Evolutionary conservation across 2,797 vertebrate genomes (phyloP).

Genomic region (Hemitrygon akajei): DNA sequence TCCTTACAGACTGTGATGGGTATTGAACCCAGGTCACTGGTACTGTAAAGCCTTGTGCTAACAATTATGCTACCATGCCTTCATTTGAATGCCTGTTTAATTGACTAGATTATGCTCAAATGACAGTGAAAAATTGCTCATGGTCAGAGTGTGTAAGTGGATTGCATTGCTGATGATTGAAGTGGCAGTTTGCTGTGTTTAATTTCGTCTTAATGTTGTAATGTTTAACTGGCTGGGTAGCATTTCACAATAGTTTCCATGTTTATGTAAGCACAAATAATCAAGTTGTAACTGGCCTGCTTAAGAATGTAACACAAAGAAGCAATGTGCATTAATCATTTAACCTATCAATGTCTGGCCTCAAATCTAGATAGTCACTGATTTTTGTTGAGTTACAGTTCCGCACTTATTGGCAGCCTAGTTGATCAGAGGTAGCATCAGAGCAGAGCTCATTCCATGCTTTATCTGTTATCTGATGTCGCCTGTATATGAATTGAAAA

Average conservation of each 20-base stretch:
- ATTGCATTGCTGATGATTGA: neutral
- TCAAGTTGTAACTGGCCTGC: constrained; percentile 14
- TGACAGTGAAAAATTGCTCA: neutral
- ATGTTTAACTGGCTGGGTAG: neutral
- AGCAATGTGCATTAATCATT: constrained; percentile 3
- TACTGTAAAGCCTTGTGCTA: no score
- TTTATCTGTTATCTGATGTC: neutral
- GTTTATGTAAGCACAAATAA: neutral
- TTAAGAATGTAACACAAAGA: constrained; percentile 18
- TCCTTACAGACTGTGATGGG: no score
- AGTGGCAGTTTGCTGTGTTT: neutral
- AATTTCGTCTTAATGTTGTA: neutral
- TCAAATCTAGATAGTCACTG: neutral
- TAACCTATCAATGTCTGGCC: constrained; percentile 9
- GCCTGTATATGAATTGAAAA: neutral
- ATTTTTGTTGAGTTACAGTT: neutral
- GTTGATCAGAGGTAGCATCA: neutral
- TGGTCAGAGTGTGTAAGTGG: neutral
- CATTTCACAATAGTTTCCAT: neutral
- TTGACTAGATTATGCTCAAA: neutral
- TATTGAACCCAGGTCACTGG: no score
- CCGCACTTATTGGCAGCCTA: neutral
- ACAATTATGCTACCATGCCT: no score
- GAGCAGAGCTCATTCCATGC: neutral
- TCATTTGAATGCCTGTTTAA: neutral